Evolutionary conservation across 2,113 vertebrate species (phyloP).

Genomic region (Chamaetylas fuelleborni): DNA sequence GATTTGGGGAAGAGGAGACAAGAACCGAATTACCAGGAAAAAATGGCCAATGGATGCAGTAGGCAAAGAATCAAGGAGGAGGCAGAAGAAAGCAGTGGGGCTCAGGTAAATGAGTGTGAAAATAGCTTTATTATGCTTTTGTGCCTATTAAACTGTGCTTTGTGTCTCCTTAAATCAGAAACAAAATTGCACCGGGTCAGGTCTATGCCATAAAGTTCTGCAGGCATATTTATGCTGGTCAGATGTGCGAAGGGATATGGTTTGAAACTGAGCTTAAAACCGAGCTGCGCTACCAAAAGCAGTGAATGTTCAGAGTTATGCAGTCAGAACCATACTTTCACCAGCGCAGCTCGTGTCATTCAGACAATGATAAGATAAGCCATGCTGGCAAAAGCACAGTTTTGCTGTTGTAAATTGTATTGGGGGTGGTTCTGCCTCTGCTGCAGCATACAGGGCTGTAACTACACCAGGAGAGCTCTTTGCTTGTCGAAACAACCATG

Average conservation of each 20-base stretch:
- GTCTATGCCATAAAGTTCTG: background rate
- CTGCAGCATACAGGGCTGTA: fast-evolving
- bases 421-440: background rate
- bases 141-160: background rate
- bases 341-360: background rate
- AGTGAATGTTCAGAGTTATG: background rate
- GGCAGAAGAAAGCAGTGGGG: background rate
- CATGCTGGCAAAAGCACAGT: background rate
- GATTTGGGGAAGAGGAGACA: background rate
- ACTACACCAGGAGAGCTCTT: background rate
- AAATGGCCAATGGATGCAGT: background rate
- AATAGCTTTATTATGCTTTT: background rate
- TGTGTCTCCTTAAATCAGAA: background rate
- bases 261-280: background rate
- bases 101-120: background rate
- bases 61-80: background rate
- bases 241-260: background rate
- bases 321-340: background rate
- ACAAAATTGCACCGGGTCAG: background rate
- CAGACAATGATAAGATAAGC: background rate
- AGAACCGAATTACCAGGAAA: background rate
- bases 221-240: background rate
- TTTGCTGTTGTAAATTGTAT: background rate
- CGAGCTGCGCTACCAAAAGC: fast-evolving
- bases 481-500: background rate